phyloP scores from a whole-genome alignment of 2,113 vertebrate species.

The Clarias magur region DNA sequence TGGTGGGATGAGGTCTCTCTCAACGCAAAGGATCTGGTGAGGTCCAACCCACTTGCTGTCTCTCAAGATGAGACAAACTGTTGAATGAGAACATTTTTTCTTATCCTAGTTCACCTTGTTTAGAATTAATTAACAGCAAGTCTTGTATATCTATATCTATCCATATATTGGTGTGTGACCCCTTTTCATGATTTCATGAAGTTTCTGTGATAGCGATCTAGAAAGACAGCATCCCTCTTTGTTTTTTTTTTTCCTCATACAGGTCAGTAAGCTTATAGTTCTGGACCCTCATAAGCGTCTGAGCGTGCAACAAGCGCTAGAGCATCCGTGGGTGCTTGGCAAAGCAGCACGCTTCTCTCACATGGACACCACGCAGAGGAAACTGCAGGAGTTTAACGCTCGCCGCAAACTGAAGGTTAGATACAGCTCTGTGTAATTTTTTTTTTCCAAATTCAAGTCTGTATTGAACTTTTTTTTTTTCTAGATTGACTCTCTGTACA shows the following conservation, averaged over 20 bases:
- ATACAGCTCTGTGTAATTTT: neutral
- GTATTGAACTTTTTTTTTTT: neutral
- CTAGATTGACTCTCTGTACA: neutral
- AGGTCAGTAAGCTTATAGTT: conserved; percentile 85
- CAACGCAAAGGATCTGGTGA: conserved; percentile 81
- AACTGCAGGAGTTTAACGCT: conserved; percentile 87
- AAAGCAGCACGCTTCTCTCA: conserved; percentile 84
- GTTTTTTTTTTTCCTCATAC: neutral
- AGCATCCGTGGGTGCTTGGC: conserved; percentile 86
- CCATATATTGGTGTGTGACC: too few relatives aligned
- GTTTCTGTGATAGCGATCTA: neutral
- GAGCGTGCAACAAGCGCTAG: conserved; percentile 77
- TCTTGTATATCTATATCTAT: too few relatives aligned
- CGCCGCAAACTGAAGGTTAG: conserved; percentile 84
- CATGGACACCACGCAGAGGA: conserved; percentile 88
- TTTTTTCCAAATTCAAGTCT: neutral
- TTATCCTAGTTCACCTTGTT: too few relatives aligned
- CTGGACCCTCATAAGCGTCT: conserved; percentile 81
- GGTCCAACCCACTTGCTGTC: conserved; percentile 29
- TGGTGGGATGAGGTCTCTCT: conserved; percentile 85
- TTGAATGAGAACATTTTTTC: neutral
- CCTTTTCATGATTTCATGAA: too few relatives aligned
- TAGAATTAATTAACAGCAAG: too few relatives aligned
- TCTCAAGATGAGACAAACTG: neutral
- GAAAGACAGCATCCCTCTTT: neutral